Percentiles rank a stretch among this genome's conserved stretches.
These are phyloP conservation scores for Trachops cirrhosus DNA, from an alignment of 2,797 vertebrate species.

Conservation along the genomic window DNA sequence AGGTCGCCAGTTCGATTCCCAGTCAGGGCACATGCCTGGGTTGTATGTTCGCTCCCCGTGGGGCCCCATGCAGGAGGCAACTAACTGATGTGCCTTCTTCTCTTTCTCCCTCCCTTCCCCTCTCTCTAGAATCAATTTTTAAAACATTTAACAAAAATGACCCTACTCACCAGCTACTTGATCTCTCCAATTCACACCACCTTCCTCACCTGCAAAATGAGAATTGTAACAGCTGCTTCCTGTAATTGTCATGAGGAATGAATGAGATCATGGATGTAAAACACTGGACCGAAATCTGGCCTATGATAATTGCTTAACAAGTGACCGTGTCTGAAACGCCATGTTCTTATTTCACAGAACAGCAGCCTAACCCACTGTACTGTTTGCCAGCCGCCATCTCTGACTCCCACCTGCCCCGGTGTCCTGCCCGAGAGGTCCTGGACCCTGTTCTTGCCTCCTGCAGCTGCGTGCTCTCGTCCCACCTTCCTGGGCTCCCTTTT, in stretches of 20 bases:
- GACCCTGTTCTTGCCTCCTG: neutral
- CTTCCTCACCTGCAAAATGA: neutral
- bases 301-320: neutral
- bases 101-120: neutral
- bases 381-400: neutral
- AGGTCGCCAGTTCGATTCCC: neutral
- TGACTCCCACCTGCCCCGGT: neutral
- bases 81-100: neutral
- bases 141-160: neutral
- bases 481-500: neutral
- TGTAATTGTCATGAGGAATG: neutral
- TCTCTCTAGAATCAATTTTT: neutral
- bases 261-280: neutral
- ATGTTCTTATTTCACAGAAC: neutral
- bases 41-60: neutral
- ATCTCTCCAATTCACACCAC: neutral
- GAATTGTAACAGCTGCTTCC: neutral
- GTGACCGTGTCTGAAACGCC: neutral
- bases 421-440: neutral
- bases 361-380: neutral
- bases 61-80: neutral
- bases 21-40: neutral
- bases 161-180: neutral
- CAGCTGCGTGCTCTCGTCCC: neutral
- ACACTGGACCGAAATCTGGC: neutral